These are phyloP conservation scores for Latrodectus elegans DNA, from an alignment of 2,888 invertebrate species.

Conservation along the genomic window DNA sequence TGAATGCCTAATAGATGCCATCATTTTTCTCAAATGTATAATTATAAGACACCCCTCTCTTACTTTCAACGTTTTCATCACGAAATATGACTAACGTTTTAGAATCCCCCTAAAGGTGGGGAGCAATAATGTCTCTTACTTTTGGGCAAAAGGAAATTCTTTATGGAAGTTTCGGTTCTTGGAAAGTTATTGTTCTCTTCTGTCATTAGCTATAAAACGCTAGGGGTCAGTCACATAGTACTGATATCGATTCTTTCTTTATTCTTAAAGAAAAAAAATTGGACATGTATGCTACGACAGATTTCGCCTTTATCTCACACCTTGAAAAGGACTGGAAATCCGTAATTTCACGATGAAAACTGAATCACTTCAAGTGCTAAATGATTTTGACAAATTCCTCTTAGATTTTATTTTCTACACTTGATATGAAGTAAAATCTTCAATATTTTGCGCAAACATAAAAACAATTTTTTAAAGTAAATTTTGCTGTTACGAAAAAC, in stretches of 20 bases:
- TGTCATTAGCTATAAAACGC: conserved; percentile 4
- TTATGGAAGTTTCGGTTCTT: conserved; percentile 18
- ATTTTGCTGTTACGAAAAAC: no score
- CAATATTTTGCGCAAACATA: no score
- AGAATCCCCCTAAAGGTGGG: conserved; percentile 21
- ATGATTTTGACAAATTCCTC: no score
- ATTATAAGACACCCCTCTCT: conserved; percentile 20
- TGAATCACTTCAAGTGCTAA: no score
- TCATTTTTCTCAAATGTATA: conserved; percentile 8
- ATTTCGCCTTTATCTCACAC: no score
- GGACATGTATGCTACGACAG: no score
- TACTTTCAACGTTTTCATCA: background rate
- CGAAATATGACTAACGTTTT: conserved; percentile 27
- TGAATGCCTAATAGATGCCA: background rate
- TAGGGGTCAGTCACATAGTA: conserved; percentile 39
- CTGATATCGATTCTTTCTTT: background rate
- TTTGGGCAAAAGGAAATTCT: conserved; percentile 20
- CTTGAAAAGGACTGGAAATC: no score
- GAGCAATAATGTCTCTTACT: conserved; percentile 27
- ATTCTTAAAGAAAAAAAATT: no score
- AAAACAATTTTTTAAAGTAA: no score
- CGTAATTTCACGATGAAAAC: no score
- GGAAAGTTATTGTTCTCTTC: conserved; percentile 26
- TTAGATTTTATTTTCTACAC: no score
- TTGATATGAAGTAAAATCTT: no score